Evolutionary conservation across 2,888 invertebrate species (phyloP).

Genomic region (Saturnia japonica): DNA sequence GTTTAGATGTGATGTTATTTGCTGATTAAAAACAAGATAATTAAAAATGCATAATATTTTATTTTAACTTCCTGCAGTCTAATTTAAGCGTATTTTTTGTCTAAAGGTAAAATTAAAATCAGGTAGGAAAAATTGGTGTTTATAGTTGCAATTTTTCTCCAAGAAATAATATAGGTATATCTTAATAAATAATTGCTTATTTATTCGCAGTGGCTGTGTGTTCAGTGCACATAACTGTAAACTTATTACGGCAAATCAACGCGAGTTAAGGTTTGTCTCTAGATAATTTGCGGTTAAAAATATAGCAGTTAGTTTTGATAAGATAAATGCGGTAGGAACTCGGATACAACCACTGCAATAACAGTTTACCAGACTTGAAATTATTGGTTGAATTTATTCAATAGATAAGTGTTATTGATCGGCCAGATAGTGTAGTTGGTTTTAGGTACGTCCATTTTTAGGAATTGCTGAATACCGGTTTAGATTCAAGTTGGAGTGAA

Average conservation of each 20-base stretch:
- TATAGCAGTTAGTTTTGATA: slow-evolving; percentile 4
- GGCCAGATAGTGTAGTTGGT: background rate
- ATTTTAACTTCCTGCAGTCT: too few species aligned
- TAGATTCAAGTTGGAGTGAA: background rate
- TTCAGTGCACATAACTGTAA: background rate
- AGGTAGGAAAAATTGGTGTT: too few species aligned
- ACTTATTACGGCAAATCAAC: background rate
- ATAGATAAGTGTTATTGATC: slow-evolving; percentile 11
- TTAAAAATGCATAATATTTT: too few species aligned
- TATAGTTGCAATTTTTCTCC: too few species aligned
- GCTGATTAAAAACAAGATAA: background rate
- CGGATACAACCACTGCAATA: background rate
- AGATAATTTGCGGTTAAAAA: background rate
- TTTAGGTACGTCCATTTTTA: background rate
- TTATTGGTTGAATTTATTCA: slow-evolving; percentile 7
- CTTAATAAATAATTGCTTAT: background rate
- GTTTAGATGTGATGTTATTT: background rate
- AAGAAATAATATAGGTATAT: background rate
- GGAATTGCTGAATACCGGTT: background rate
- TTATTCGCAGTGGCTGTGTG: background rate
- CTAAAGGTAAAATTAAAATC: too few species aligned
- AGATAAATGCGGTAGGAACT: slow-evolving; percentile 1
- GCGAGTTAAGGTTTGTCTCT: background rate
- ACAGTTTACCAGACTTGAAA: background rate
- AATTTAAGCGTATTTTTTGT: too few species aligned